phyloP scores from a whole-genome alignment of 2,888 invertebrate genomes.

The Scrobipalpa atriplicella region DNA sequence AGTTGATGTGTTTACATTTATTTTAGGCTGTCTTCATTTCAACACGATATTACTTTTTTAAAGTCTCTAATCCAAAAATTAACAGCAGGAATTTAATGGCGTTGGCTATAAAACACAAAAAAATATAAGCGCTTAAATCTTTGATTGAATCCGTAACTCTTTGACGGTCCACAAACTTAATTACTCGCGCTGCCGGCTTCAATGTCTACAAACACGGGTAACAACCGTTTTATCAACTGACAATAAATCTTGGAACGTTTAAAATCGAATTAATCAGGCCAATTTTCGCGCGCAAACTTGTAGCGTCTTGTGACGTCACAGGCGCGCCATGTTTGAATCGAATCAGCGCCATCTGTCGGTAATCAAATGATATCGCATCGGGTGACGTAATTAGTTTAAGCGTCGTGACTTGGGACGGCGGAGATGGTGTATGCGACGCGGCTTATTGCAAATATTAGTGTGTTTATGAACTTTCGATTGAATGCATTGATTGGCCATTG shows the following conservation, averaged over 20 bases:
- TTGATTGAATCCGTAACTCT: background rate
- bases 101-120: background rate
- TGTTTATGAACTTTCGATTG: background rate
- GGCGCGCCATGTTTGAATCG: constrained; percentile 56
- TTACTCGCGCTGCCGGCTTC: constrained; percentile 39
- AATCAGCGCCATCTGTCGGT: constrained; percentile 74
- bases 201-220: constrained; percentile 26
- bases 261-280: constrained; percentile 71
- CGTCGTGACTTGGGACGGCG: background rate
- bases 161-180: constrained; percentile 23
- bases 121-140: background rate
- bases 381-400: constrained; percentile 68
- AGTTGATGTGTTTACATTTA: too few relatives aligned
- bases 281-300: constrained; percentile 64
- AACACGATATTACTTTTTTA: background rate
- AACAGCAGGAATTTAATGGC: background rate
- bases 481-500: constrained; percentile 11
- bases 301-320: constrained; percentile 51
- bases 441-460: background rate
- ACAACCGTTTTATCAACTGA: constrained; percentile 49
- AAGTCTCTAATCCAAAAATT: background rate
- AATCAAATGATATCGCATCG: constrained; percentile 77
- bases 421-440: background rate
- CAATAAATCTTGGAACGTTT: constrained; percentile 71
- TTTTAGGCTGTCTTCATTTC: too few relatives aligned